Evolutionary conservation across 2,113 vertebrate species (phyloP).

Genomic region (Emydura subglobosa): DNA sequence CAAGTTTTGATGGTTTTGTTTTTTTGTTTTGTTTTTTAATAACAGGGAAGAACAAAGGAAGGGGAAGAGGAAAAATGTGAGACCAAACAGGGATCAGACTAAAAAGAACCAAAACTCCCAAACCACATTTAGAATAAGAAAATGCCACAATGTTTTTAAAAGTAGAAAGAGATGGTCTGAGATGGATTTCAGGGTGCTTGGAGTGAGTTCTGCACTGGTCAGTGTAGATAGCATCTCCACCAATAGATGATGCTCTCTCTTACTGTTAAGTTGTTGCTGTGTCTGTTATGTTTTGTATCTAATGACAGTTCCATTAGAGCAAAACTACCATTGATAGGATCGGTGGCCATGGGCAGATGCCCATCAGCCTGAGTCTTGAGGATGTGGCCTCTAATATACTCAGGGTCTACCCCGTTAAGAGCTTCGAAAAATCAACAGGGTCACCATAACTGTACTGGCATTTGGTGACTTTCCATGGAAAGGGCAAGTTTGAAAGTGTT

Average conservation of each 20-base stretch:
- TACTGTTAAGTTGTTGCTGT: neutral
- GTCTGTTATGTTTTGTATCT: neutral
- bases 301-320: neutral
- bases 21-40: too few relatives aligned
- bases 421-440: neutral
- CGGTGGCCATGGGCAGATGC: neutral
- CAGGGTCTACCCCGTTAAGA: neutral
- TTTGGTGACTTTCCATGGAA: neutral
- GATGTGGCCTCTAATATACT: neutral
- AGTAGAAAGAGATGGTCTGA: neutral
- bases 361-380: neutral
- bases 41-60: rapidly evolving
- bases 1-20: neutral
- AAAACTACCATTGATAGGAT: neutral
- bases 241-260: neutral
- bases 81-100: neutral
- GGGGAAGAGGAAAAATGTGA: rapidly evolving
- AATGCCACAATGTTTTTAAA: neutral
- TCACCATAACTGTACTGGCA: neutral
- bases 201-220: rapidly evolving
- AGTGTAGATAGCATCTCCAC: neutral
- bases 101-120: neutral
- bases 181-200: neutral
- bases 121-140: neutral
- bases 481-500: neutral